Base-by-base conservation (phyloP, 1,140 invertebrate species). In the Drosophila trapezifrons region DNA sequence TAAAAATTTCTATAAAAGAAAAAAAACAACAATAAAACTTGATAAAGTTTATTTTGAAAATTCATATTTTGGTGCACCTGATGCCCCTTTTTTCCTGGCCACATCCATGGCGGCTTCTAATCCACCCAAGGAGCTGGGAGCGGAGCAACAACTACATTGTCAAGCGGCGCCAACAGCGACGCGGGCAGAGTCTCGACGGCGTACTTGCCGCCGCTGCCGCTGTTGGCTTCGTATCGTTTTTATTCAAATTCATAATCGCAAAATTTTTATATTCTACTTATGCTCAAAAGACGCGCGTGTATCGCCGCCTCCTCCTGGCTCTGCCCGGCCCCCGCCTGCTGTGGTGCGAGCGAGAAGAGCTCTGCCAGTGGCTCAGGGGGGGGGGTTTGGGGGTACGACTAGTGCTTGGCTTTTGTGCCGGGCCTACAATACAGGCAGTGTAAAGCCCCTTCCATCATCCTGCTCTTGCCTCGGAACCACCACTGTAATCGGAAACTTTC, bases 161-260 rank as follows among this genome's bases (percentile, higher is more conserved):
- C 54, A 64, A 57, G 55, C 65, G 56, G 22, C 47, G 20, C 20
- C 25, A 32, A 46, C 58, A 12, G 40, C 32, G 42, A 25, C 29
- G 29, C 29, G 5, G 54, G 49, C 56, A 60, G 76, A 43, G 38
- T 63, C 74, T 51, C 63, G 37, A 22, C 69, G 74, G 55, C 67
- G 63, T 83, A 78, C 80, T 78, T 55, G 51, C 17, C 12, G 47
- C 32, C 2, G 49, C 49, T 7, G 37, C 47, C 73, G 55, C 74
- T 78, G 78, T 69, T 82, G 76, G 76, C 83, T 80, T 84, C 77
- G 80, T 87, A 81, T 85, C 81, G 80, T 90, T 89, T 90, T 91
- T 90, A 90, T 90, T 90, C 89, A 90, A 90, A 90, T 90, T 90
- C 89, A 90, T 90, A 90, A 90, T 90, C 84, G 89, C 89, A 90